phyloP scores from a whole-genome alignment of 2,888 invertebrate genomes.

The Stegophylla sp. region DNA sequence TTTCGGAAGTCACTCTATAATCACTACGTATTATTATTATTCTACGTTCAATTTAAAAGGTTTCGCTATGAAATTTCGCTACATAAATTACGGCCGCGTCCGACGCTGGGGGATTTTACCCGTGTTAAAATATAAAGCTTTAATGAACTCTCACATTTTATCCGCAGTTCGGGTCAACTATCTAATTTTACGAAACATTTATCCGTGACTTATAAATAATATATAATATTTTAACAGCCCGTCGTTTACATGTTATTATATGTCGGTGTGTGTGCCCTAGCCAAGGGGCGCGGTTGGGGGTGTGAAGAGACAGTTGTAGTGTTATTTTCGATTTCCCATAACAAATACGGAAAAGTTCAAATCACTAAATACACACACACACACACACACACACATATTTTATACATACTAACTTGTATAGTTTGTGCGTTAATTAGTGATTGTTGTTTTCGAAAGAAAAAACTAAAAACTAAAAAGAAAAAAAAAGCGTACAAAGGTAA shows the following conservation, averaged over 20 bases:
- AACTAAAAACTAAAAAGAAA: not conserved
- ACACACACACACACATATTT: too few relatives aligned
- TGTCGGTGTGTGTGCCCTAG: not conserved
- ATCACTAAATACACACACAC: too few relatives aligned
- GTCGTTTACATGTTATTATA: not conserved
- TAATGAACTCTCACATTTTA: slow-evolving; percentile 21
- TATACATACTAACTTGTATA: too few relatives aligned
- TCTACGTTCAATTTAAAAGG: slow-evolving; percentile 16
- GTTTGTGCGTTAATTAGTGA: slow-evolving; percentile 27
- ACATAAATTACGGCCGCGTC: not conserved
- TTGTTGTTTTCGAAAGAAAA: not conserved
- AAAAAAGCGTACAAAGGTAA: not conserved
- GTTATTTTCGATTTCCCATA: slow-evolving; percentile 3
- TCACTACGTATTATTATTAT: too few relatives aligned
- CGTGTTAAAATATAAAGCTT: slow-evolving; percentile 24
- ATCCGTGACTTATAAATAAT: slow-evolving; percentile 14
- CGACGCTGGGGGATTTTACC: not conserved
- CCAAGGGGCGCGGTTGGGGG: not conserved
- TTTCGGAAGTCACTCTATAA: too few relatives aligned
- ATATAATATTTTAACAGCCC: not conserved
- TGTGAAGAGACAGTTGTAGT: not conserved
- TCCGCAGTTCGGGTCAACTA: slow-evolving; percentile 3
- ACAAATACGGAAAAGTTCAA: not conserved
- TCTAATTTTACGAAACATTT: slow-evolving; percentile 23
- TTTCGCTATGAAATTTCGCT: not conserved